phyloP scores from a whole-genome alignment of 1,140 invertebrate genomes.

The Physella acuta region DNA sequence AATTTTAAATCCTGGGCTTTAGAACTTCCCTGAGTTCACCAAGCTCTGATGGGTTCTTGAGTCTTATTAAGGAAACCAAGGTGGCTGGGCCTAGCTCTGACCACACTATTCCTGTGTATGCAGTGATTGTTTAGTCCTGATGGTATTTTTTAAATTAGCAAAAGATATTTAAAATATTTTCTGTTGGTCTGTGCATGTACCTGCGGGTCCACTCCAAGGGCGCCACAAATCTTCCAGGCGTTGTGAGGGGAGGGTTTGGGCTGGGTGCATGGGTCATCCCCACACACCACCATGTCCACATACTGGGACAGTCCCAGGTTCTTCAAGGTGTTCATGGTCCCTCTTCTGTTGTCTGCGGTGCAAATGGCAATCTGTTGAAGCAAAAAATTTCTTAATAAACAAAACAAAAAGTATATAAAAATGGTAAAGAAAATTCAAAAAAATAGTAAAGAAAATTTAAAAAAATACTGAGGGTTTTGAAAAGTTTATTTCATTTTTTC shows the following conservation, averaged over 20 bases:
- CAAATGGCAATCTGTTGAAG: conserved; percentile 58
- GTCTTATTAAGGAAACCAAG: too few species aligned
- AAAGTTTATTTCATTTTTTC: too few species aligned
- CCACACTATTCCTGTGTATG: too few species aligned
- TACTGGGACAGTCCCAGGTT: conserved; percentile 48
- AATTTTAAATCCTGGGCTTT: too few species aligned
- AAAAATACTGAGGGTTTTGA: not conserved
- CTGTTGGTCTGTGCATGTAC: too few species aligned
- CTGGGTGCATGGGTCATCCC: conserved; percentile 58
- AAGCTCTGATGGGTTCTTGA: too few species aligned
- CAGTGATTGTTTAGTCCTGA: too few species aligned
- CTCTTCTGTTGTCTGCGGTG: conserved; percentile 59
- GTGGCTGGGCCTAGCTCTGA: too few species aligned
- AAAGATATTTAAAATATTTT: too few species aligned
- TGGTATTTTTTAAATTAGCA: too few species aligned
- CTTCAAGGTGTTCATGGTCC: conserved; percentile 53
- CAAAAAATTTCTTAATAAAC: not conserved
- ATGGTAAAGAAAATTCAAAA: too few species aligned
- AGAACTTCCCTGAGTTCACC: too few species aligned
- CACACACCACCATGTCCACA: conserved; percentile 61
- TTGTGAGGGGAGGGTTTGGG: conserved; percentile 63
- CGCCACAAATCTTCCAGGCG: conserved; percentile 59
- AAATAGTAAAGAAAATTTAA: not conserved
- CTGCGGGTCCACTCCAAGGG: conserved; percentile 55
- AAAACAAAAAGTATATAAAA: conserved; percentile 6